A percentile compares a stretch with the other conserved stretches of the same genome.
Evolutionary conservation across 1,140 invertebrate genomes (phyloP).

Genomic region (Zaprionus davidi): DNA sequence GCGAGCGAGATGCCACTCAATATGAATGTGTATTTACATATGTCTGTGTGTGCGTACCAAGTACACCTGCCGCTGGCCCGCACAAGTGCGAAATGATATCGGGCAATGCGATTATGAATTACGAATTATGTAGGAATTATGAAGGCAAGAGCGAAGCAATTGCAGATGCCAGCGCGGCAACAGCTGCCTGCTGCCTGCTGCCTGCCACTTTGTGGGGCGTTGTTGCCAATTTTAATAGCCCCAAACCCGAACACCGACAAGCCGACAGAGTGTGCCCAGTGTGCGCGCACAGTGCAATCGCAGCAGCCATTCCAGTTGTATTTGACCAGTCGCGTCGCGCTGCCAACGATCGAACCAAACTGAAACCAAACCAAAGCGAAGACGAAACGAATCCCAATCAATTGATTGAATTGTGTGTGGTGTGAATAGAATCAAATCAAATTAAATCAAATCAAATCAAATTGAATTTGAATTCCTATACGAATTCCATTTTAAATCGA

Average conservation of each 20-base stretch:
- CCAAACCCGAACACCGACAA: background rate
- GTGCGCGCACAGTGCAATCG: slow-evolving; percentile 67
- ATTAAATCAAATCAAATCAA: background rate
- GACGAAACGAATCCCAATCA: slow-evolving; percentile 10
- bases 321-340: slow-evolving; percentile 70
- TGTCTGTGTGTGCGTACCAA: slow-evolving; percentile 5
- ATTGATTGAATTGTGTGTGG: slow-evolving; percentile 1
- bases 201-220: slow-evolving; percentile 57
- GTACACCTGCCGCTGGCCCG: slow-evolving; percentile 67
- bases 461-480: background rate
- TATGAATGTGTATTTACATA: background rate
- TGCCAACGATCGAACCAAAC: slow-evolving; percentile 59
- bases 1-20: slow-evolving; percentile 22
- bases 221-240: slow-evolving; percentile 75
- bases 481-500: background rate
- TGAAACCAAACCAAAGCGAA: slow-evolving; percentile 4
- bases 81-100: slow-evolving; percentile 76
- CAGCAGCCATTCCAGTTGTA: slow-evolving; percentile 76
- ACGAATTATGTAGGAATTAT: slow-evolving; percentile 60
- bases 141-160: slow-evolving; percentile 30
- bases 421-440: background rate
- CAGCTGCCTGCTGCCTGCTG: slow-evolving; percentile 51
- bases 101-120: slow-evolving; percentile 58
- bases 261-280: slow-evolving; percentile 33
- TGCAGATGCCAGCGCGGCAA: slow-evolving; percentile 47